Evolutionary conservation across 2,797 vertebrate species (phyloP).

Genomic region (Acanthornis magna): DNA sequence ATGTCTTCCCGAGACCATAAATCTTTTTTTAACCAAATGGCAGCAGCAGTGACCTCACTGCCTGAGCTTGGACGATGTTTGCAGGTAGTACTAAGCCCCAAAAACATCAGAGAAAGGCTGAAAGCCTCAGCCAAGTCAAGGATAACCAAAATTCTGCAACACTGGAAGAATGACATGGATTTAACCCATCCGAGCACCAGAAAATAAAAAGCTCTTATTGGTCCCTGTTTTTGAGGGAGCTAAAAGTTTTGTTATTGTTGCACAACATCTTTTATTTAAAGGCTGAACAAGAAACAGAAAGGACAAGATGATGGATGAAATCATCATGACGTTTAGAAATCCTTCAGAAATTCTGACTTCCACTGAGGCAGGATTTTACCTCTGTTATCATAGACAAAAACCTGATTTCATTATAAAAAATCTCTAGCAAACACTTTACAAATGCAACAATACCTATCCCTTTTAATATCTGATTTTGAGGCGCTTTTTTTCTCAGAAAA

Average conservation of each 20-base stretch:
- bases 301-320: not conserved
- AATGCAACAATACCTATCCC: not conserved
- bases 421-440: not conserved
- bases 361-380: not conserved
- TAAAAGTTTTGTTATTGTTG: not conserved
- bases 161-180: not conserved
- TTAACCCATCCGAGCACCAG: not conserved
- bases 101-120: not conserved
- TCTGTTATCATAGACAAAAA: not conserved
- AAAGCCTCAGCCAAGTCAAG: not conserved
- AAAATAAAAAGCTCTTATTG: not conserved
- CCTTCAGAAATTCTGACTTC: not conserved
- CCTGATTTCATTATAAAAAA: rapidly evolving
- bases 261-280: not conserved
- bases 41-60: not conserved
- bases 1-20: not conserved
- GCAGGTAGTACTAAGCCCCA: not conserved
- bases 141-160: not conserved
- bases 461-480: not conserved
- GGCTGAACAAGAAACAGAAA: not conserved
- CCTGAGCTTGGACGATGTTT: not conserved
- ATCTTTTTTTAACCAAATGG: not conserved
- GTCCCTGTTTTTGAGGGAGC: not conserved
- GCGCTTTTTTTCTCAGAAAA: not conserved
- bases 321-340: not conserved